Percentiles rank a stretch among this genome's conserved stretches.
These are phyloP conservation scores for Spea hammondii DNA, from an alignment of 2,797 vertebrate species.

Conservation along the genomic window DNA sequence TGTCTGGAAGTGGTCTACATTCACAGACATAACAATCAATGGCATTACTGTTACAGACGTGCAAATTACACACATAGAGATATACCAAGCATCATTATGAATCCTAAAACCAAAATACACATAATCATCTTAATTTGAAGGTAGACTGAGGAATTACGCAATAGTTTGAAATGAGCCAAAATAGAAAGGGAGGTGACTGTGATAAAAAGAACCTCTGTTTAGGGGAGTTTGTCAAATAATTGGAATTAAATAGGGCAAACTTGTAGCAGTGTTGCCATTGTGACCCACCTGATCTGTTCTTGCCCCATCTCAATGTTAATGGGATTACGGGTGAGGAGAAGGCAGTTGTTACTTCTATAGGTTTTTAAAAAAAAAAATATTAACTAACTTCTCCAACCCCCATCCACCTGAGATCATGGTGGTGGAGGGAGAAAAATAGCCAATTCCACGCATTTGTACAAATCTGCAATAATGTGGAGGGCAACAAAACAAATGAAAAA, in stretches of 20 bases:
- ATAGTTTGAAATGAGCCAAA: conserved; percentile 17
- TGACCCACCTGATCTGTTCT: too few relatives aligned
- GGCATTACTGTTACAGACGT: background rate
- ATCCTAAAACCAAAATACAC: conserved; percentile 5
- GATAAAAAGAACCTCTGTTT: conserved; percentile 10
- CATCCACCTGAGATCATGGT: too few relatives aligned
- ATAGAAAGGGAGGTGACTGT: conserved; percentile 15
- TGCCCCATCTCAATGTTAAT: too few relatives aligned
- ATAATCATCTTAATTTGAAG: background rate
- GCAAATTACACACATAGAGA: background rate
- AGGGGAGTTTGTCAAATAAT: background rate
- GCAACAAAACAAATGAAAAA: too few relatives aligned
- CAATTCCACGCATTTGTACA: too few relatives aligned
- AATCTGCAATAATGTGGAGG: too few relatives aligned
- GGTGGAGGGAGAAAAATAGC: too few relatives aligned
- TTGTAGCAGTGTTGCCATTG: too few relatives aligned
- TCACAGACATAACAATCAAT: conserved; percentile 19
- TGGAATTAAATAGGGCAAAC: background rate
- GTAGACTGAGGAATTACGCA: background rate
- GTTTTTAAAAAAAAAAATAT: too few relatives aligned
- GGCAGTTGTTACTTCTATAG: too few relatives aligned
- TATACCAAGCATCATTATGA: background rate
- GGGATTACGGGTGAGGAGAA: too few relatives aligned
- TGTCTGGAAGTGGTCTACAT: background rate
- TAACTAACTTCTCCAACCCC: too few relatives aligned